Base-by-base conservation (phyloP, 1,140 invertebrate species). In the Rhopalosiphum padi region DNA sequence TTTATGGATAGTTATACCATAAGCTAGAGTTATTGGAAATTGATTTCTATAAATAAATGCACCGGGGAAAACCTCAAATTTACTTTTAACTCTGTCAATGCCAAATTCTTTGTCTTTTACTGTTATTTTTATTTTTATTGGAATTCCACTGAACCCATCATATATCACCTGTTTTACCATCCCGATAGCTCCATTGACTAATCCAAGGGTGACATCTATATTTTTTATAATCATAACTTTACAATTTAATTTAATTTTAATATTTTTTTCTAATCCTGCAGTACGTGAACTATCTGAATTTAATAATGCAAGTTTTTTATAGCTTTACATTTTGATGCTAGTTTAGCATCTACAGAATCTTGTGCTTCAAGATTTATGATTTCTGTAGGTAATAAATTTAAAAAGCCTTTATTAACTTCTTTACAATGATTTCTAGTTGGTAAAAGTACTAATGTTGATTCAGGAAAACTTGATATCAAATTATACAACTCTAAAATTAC, bases 1-100 rank as follows among this genome's bases (percentile, higher is more conserved):
- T 94, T 95, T 95, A 93, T 95, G 95, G 90, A 95, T 94, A 43
- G 95, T 95, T 53, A 95, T 95, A 25, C 94, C 95, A 94, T 95
- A 95, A 88, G 95, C 95, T 8, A 95, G 82, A 51, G 91, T 94
- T 23, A 95, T 94, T 35, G 95, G 95, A 95, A 95, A 95, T 94
- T 95, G 95, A 94, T 95, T 94, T 90, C 95, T 94, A 53, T 94
- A 94, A 48, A 95, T 94, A 94, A 46, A 95, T 30, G 94, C 94
- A 94, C 91, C 94, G 94, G 94, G 93, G 94, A 95, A 94, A 51
- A 95, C 93, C 94, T 94, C 88, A 94, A 95, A 95, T 94, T 95
- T 95, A 68, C 94, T 93, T 94, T 94, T 91, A 41, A 94, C 82
- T 93, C 90, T 93, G 90, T 94, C 94, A 46, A 95, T 94, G 23